phyloP scores from a whole-genome alignment of 2,113 vertebrate species.

The Lagopus muta region DNA sequence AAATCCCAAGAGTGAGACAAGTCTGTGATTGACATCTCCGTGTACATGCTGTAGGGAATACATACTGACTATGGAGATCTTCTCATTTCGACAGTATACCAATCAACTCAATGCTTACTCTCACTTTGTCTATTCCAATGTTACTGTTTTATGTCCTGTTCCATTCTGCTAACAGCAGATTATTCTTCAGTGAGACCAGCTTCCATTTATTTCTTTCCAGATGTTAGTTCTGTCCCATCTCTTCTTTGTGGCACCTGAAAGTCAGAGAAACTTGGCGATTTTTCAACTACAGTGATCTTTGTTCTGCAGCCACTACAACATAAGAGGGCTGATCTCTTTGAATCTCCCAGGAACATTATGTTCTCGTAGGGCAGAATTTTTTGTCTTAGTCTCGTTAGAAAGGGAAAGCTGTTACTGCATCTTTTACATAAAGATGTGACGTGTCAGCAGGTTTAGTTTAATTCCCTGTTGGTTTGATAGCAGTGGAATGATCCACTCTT shows the following conservation, averaged over 20 bases:
- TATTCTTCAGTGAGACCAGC: background rate
- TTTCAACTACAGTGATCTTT: background rate
- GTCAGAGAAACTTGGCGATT: background rate
- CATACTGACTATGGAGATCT: background rate
- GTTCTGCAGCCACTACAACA: background rate
- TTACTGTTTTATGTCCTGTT: background rate
- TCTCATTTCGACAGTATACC: background rate
- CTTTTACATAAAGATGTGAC: constrained; percentile 28
- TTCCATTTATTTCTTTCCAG: constrained; percentile 5
- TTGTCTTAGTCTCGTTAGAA: background rate
- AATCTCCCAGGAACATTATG: background rate
- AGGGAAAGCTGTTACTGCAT: background rate
- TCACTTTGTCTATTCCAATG: background rate
- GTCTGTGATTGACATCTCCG: background rate
- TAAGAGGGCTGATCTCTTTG: background rate
- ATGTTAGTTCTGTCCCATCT: background rate
- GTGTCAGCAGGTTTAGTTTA: constrained; percentile 11
- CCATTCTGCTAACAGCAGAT: background rate
- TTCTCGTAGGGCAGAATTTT: background rate
- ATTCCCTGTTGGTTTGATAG: constrained; percentile 20
- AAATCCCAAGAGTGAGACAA: background rate
- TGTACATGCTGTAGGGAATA: background rate
- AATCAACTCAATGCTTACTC: background rate
- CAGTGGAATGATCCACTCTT: constrained; percentile 34
- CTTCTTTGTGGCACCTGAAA: background rate